Conservation (phyloP, 2,888 invertebrate genomes). For the Minunthozetes semirufus region DNA sequence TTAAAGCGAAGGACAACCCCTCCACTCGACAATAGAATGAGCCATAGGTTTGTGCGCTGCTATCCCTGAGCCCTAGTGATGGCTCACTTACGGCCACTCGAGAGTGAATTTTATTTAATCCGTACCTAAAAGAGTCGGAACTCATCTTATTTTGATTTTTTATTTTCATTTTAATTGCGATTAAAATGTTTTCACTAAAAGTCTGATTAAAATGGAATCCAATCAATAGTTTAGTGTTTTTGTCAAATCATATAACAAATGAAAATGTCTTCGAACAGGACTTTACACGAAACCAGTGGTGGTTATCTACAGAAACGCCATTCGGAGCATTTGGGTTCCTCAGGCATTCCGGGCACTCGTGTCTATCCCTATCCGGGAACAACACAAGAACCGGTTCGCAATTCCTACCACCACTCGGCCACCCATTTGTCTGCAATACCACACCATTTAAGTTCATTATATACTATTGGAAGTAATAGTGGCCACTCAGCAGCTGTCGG, state of each 20-base stretch:
- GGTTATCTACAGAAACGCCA: constrained; percentile 22
- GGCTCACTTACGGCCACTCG: too few relatives aligned
- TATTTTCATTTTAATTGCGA: too few relatives aligned
- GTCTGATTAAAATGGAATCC: background rate
- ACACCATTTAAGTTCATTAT: background rate
- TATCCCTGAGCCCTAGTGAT: too few relatives aligned
- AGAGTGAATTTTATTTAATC: too few relatives aligned
- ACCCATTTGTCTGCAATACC: background rate
- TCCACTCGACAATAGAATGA: too few relatives aligned
- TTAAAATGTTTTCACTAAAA: too few relatives aligned
- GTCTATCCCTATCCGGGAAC: constrained; percentile 22
- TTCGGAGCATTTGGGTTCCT: constrained; percentile 5
- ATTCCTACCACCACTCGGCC: constrained; percentile 15
- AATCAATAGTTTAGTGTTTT: background rate
- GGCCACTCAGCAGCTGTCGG: constrained; percentile 23
- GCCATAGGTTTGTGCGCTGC: too few relatives aligned
- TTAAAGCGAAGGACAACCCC: too few relatives aligned
- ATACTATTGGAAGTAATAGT: constrained; percentile 13
- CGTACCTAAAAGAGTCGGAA: too few relatives aligned
- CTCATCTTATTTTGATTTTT: too few relatives aligned
- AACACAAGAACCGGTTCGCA: constrained; percentile 25
- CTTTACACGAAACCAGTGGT: background rate
- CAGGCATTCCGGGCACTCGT: constrained; percentile 20
- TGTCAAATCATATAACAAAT: background rate
- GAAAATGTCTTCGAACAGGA: background rate